These are phyloP conservation scores for Danio tinwini DNA, from an alignment of 2,797 vertebrate genomes.

Conservation along the genomic window DNA sequence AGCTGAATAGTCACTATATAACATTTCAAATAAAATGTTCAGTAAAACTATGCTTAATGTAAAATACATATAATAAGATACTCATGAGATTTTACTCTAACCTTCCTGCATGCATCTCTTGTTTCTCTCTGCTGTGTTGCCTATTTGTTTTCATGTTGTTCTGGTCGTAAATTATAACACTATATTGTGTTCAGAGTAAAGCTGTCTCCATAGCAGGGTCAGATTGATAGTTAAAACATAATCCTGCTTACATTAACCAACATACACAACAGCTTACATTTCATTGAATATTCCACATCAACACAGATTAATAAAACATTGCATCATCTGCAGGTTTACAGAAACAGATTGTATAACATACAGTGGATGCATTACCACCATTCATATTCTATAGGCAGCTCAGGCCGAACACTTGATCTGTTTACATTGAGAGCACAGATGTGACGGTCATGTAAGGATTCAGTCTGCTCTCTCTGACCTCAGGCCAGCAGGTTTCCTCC, in stretches of 20 bases:
- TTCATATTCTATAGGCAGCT: constrained; percentile 11
- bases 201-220: neutral
- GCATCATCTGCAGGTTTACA: constrained; percentile 1
- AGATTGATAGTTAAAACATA: constrained; percentile 1
- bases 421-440: constrained; percentile 32
- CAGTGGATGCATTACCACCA: neutral
- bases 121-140: too few species aligned
- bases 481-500: constrained; percentile 32
- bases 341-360: constrained; percentile 14
- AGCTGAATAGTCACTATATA: too few species aligned
- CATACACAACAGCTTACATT: neutral
- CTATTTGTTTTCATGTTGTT: too few species aligned
- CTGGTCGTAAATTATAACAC: too few species aligned
- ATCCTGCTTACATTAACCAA: neutral
- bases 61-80: too few species aligned
- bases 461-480: constrained; percentile 36
- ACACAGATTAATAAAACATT: constrained; percentile 20
- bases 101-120: too few species aligned
- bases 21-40: too few species aligned
- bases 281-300: constrained; percentile 4
- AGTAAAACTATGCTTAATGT: too few species aligned
- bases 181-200: too few species aligned
- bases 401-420: neutral
- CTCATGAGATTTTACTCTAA: too few species aligned
- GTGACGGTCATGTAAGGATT: constrained; percentile 36